Base-by-base conservation (phyloP, 2,113 vertebrate genomes). In the Shinisaurus crocodilurus region DNA sequence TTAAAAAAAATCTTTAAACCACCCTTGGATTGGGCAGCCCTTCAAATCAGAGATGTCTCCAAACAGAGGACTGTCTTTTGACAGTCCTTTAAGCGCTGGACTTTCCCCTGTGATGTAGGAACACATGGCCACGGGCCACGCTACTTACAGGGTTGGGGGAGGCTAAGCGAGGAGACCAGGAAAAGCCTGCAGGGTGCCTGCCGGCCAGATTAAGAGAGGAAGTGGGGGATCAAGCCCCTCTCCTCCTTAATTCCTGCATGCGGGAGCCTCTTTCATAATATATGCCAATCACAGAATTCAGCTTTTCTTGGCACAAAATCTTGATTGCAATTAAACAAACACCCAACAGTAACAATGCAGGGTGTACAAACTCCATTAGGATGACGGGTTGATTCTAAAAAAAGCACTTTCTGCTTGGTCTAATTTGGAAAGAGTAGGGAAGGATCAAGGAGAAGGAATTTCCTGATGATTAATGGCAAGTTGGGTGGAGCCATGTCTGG, bases 391-490 rank as follows among this genome's bases (percentile, higher is more conserved):
- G 0, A 7, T 82, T 65, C 86, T 89, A 45, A 92, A 95, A 95
- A 92, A 90, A 87, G 70, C 70, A 76, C 92, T 92, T 93, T 87
- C 95, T 15, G 0, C 93, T 92, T 88, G 89, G 77, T 92, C 90
- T 60, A 79, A 91, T 92, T 95, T 95, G 94, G 95, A 57, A 95
- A 92, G 92, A 85, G 90, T 84, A 57, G 91, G 91, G 5, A 69
- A 93, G 5, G 57, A 94, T 95, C 92, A 92, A 95, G 94, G 92
- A 94, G 93, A 92, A 94, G 93, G 94, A 87, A 95, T 96, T 96
- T 96, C 95, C 95, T 94, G 94, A 92, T 96, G 96, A 96, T 96
- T 96, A 96, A 96, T 95, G 95, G 90, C 6, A 74, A 91, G 89
- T 85, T 94, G 96, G 95, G 95, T 95, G 95, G 96, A 96, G 95